Evolutionary conservation across 2,113 vertebrate species (phyloP).

Genomic region (Channa maculata): DNA sequence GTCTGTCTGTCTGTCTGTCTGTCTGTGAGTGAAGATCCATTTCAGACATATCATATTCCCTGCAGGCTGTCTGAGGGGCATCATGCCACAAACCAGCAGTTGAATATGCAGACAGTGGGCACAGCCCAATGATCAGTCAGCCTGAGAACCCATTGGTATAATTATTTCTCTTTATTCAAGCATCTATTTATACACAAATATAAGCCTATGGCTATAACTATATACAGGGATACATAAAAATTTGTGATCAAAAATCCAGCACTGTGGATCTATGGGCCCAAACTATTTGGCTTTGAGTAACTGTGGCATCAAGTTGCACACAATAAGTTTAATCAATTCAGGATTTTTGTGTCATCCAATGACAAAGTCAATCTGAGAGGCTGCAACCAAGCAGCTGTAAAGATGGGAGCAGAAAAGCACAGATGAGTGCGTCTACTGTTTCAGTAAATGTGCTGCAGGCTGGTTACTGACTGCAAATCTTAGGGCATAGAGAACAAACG

Average conservation of each 20-base stretch:
- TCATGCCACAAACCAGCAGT: constrained; percentile 54
- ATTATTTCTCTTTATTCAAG: constrained; percentile 15
- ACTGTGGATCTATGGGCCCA: constrained; percentile 34
- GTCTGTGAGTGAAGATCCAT: constrained; percentile 74
- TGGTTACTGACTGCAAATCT: constrained; percentile 41
- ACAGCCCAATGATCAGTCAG: constrained; percentile 59
- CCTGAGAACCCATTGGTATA: constrained; percentile 38
- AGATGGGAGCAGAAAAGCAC: constrained; percentile 18
- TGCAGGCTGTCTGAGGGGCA: constrained; percentile 53
- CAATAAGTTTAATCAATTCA: constrained; percentile 41
- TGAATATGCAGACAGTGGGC: constrained; percentile 51
- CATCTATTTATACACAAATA: constrained; percentile 50
- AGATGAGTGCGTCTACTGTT: constrained; percentile 55
- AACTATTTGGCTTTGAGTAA: constrained; percentile 19
- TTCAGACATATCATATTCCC: constrained; percentile 56
- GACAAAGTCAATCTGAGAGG: constrained; percentile 16
- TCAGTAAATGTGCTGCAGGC: constrained; percentile 48
- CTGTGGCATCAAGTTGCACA: constrained; percentile 6
- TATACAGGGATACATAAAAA: constrained; percentile 30
- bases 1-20: constrained; percentile 43
- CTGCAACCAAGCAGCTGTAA: constrained; percentile 10
- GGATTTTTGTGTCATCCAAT: constrained; percentile 36
- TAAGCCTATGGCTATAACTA: constrained; percentile 31
- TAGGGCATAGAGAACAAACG: constrained; percentile 32
- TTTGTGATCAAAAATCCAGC: too few species aligned